phyloP scores from a whole-genome alignment of 2,888 invertebrate genomes.

The Molanna angustata region DNA sequence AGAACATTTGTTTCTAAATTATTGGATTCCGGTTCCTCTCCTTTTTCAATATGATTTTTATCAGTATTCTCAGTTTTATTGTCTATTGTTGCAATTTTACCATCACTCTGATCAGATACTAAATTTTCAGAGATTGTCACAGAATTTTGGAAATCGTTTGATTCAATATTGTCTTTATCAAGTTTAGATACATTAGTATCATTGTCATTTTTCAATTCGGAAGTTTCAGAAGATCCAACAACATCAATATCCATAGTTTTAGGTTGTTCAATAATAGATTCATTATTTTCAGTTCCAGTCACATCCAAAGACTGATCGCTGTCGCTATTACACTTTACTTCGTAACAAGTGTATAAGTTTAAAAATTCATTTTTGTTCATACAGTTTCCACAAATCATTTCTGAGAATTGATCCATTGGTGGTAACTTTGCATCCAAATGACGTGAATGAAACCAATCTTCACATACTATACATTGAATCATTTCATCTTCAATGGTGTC shows the following conservation, averaged over 20 bases:
- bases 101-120: background rate
- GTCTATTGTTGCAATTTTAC: background rate
- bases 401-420: constrained; percentile 62
- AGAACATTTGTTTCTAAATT: too few species aligned
- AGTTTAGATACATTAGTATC: background rate
- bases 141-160: too few species aligned
- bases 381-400: constrained; percentile 81
- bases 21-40: background rate
- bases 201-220: background rate
- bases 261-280: background rate
- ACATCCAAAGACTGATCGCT: background rate
- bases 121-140: background rate
- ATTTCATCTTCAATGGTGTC: constrained; percentile 81
- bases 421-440: constrained; percentile 65
- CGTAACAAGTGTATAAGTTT: constrained; percentile 62
- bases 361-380: constrained; percentile 75
- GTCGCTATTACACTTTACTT: constrained; percentile 32
- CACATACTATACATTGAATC: constrained; percentile 95
- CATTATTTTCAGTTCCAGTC: background rate
- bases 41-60: too few species aligned
- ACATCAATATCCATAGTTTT: background rate
- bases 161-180: background rate
- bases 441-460: constrained; percentile 94
- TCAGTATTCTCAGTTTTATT: background rate
- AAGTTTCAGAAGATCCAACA: background rate